These are phyloP conservation scores for Alviniconcha marisindica DNA, from an alignment of 1,140 invertebrate genomes.

Conservation along the genomic window DNA sequence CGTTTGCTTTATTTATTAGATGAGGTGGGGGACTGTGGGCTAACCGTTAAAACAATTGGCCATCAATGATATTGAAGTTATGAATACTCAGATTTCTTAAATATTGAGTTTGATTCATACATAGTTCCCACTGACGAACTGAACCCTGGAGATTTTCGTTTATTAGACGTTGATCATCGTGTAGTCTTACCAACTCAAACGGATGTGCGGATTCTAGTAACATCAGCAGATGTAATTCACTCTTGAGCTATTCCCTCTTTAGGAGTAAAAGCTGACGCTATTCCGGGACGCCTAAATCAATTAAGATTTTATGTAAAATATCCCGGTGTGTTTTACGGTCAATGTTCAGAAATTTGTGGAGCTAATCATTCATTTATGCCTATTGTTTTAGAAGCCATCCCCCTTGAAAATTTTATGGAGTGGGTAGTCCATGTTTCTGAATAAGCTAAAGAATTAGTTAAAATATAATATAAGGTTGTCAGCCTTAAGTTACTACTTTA, in stretches of 20 bases:
- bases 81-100: conserved; percentile 81
- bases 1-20: conserved; percentile 81
- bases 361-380: conserved; percentile 87
- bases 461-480: conserved; percentile 56
- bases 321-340: conserved; percentile 82
- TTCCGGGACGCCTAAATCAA: conserved; percentile 84
- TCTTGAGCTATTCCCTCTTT: conserved; percentile 82
- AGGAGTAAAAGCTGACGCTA: conserved; percentile 82
- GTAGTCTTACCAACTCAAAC: conserved; percentile 78
- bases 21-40: conserved; percentile 78
- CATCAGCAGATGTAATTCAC: conserved; percentile 83
- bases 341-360: conserved; percentile 89
- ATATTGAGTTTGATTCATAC: conserved; percentile 82
- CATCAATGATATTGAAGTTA: conserved; percentile 85
- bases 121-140: conserved; percentile 78
- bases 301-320: conserved; percentile 78
- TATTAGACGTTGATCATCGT: conserved; percentile 83
- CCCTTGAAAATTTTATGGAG: conserved; percentile 3
- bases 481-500: conserved; percentile 57
- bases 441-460: conserved; percentile 73
- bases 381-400: conserved; percentile 80
- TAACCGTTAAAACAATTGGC: conserved; percentile 81
- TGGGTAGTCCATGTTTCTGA: conserved; percentile 29
- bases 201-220: conserved; percentile 80
- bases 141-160: conserved; percentile 76